Evolutionary conservation across 2,113 vertebrate genomes (phyloP), one percentile per base, ranked within the genome.

Genomic region (Aldabrachelys gigantea): DNA sequence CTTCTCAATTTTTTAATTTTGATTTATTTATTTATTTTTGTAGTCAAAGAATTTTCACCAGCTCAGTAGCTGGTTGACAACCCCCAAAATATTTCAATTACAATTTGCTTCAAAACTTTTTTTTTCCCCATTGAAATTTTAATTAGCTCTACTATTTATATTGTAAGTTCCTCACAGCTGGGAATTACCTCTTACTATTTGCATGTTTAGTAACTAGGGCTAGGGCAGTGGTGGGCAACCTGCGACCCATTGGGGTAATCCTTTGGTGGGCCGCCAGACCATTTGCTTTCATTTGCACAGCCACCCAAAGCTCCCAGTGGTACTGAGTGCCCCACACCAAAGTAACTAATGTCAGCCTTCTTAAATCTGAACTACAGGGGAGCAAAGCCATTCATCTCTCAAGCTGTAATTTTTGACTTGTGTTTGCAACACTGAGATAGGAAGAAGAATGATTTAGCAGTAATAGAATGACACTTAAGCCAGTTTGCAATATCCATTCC

Each of bases 311-410:
- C 62, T 93, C 27, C 21, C 80, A 84, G 11, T 56, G 82, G 79
- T 81, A 82, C 44, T 89, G 56, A 93, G 80, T 17, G 49, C 53
- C 62, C 38, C 11, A 35, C 52, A 81, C 49, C 0, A 4, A 9
- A 88, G 25, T 91, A 91, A 78, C 59, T 95, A n/a, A n/a, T 49
- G 41, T 94, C 56, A 87, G 81, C 8, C 10, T 95, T 93, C 96
- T 90, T 95, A 96, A 92, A 91, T 93, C 91, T 47, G 82, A 90
- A 0, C 59, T 3, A 1, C 56, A 1, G 25, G 62, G 89, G 85
- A 80, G 49, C 69, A 89, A 91, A 96, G 27, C 59, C 92, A 35
- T 72, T 92, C 92, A 12, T 90, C 44, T 88, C 82, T 95, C 75
- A 88, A 85, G 85, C 80, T 47, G 50, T 89, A 69, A 91, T 69